phyloP scores from a whole-genome alignment of 2,113 vertebrate species.

The Salvelinus namaycush region DNA sequence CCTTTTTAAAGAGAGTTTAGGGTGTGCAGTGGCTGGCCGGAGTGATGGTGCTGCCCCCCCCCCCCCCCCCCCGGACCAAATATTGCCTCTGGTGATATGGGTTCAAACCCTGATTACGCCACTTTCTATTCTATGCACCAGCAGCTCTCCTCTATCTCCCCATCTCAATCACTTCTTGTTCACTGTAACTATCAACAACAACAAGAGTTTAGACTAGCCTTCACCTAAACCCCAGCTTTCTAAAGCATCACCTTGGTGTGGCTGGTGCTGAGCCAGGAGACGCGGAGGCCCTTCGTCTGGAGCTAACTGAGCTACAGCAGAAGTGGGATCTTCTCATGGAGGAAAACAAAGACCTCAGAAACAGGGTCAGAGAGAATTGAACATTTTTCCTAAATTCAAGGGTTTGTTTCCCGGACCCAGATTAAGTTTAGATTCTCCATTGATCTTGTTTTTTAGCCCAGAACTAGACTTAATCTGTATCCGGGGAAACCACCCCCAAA shows the following conservation, averaged over 20 bases:
- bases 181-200: not conserved
- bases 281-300: conserved; percentile 80
- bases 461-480: too few species aligned
- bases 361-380: conserved; percentile 74
- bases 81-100: too few species aligned
- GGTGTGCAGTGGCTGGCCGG: too few species aligned
- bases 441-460: too few species aligned
- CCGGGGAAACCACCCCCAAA: not conserved
- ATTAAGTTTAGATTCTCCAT: too few species aligned
- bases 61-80: too few species aligned
- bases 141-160: too few species aligned
- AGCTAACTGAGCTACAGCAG: conserved; percentile 86
- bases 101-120: too few species aligned
- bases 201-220: conserved; percentile 63
- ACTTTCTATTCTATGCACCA: too few species aligned
- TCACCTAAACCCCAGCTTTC: conserved; percentile 77
- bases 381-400: not conserved
- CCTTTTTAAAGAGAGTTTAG: too few species aligned
- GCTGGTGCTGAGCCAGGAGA: conserved; percentile 81
- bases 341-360: conserved; percentile 90
- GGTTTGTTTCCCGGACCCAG: not conserved
- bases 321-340: conserved; percentile 85
- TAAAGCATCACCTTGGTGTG: conserved; percentile 90
- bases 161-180: not conserved
- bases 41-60: too few species aligned